Conservation (phyloP, 1,140 invertebrate species). For the Oryctes rhinoceros region DNA sequence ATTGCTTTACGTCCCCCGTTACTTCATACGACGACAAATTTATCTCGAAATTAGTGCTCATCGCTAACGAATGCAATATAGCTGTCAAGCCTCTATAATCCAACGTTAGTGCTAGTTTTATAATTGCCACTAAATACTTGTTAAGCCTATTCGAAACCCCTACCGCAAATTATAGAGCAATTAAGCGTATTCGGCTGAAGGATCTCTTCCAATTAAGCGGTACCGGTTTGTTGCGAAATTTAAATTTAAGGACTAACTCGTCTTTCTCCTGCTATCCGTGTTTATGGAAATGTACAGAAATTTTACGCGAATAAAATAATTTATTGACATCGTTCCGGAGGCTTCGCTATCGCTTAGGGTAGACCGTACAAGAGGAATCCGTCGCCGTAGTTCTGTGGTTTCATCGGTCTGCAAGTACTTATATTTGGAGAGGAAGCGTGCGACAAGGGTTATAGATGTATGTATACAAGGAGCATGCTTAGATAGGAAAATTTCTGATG, state of each 20-base stretch:
- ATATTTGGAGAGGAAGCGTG: neutral
- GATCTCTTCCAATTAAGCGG: slow-evolving; percentile 7
- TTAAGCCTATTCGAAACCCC: neutral
- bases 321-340: slow-evolving; percentile 12
- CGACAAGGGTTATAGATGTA: neutral
- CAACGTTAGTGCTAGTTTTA: neutral
- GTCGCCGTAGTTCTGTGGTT: neutral
- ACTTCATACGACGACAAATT: too few species aligned
- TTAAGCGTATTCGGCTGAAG: slow-evolving; percentile 1
- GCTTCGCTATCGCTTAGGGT: neutral
- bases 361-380: neutral
- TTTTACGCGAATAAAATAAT: neutral
- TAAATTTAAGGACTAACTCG: neutral
- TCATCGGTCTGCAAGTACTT: neutral
- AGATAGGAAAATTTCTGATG: neutral
- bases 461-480: neutral
- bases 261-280: neutral
- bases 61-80: neutral
- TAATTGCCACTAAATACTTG: slow-evolving; percentile 6
- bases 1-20: too few species aligned
- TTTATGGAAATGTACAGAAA: slow-evolving; percentile 12
- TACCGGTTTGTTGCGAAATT: neutral
- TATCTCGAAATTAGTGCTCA: too few species aligned
- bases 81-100: neutral
- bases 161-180: slow-evolving; percentile 11